Conservation (phyloP, 1,140 invertebrate genomes). For the Parasteatoda tepidariorum region DNA sequence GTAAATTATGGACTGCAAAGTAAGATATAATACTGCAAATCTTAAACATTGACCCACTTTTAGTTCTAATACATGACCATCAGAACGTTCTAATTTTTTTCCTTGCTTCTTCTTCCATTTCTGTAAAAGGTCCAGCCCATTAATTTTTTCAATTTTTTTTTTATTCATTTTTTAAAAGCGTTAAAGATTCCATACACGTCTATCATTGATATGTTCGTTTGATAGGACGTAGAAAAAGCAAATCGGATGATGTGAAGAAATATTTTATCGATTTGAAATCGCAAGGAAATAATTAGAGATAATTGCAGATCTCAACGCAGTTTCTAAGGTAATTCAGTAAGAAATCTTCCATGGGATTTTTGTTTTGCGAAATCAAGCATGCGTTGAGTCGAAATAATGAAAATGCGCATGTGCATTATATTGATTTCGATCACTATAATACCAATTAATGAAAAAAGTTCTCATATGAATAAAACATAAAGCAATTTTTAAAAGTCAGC, state of each 20-base stretch:
- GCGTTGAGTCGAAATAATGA: not conserved
- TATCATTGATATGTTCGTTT: not conserved
- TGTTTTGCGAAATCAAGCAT: not conserved
- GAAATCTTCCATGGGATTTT: not conserved
- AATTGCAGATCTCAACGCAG: slow-evolving; percentile 13
- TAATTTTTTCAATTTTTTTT: slow-evolving; percentile 2
- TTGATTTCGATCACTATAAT: not conserved
- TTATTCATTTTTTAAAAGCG: not conserved
- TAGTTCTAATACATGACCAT: not conserved
- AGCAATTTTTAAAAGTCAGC: not conserved
- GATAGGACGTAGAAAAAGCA: not conserved
- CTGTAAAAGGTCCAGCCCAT: not conserved
- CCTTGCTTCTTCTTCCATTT: not conserved
- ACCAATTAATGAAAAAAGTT: slow-evolving; percentile 1
- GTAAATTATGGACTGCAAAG: too few relatives aligned
- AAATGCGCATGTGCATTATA: not conserved
- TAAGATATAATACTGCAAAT: too few relatives aligned
- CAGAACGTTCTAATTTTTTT: not conserved
- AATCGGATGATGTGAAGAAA: not conserved
- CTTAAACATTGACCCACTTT: slow-evolving; percentile 4
- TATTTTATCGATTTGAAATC: not conserved
- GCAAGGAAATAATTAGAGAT: slow-evolving; percentile 17
- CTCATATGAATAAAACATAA: slow-evolving; percentile 35
- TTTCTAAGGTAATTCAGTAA: not conserved
- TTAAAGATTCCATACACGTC: not conserved